Base-by-base conservation (phyloP, 2,888 invertebrate genomes). In the Teinopalpus imperialis region DNA sequence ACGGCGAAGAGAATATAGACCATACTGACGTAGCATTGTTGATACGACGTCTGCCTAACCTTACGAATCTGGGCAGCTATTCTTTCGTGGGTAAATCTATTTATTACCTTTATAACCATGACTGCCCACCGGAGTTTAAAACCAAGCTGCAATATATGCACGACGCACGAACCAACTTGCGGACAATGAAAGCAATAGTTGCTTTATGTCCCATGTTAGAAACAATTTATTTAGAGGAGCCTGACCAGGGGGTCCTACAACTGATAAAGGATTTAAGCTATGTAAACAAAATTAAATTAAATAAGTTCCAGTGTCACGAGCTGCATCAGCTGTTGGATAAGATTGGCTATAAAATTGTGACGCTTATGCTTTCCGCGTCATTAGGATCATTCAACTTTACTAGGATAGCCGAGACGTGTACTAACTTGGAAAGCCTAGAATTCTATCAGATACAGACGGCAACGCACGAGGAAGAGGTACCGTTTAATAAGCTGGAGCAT, bases 131-230 rank as follows among this genome's bases (percentile, higher is more conserved):
- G 7, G 73, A 76, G 24, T 92, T 91, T 57, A 90, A 87, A 71
- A 91, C 92, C n/a, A 93, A 92, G 56, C 59, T 94, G 21, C 91
- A 91, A 53, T 93, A 93, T 61, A 63, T 93, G 12, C 93, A 93
- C 57, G 93, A 94, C 57, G 91, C 91, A 0, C 83, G 87, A 49
- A 93, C 93, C 0, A 91, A 90, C 52, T 62, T 80, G 56, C 86
- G 91, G 43, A 90, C 89, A 1, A 88, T 93, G 63, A 88, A 90
- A 52, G 90, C 91, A 0, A 91, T 94, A 18, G 68, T 90, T 2
- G 85, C 88, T 24, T 67, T 92, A 0, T 93, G 93, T 63, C 93
- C 93, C 0, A 64, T 82, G 57, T 61, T 93, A 56, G 92, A 93
- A 57, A 92, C 91, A 3, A 81, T 93, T 37, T 93, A 93, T 63